Evolutionary conservation across 2,888 invertebrate species (phyloP).

Genomic region (Clivina fossor): DNA sequence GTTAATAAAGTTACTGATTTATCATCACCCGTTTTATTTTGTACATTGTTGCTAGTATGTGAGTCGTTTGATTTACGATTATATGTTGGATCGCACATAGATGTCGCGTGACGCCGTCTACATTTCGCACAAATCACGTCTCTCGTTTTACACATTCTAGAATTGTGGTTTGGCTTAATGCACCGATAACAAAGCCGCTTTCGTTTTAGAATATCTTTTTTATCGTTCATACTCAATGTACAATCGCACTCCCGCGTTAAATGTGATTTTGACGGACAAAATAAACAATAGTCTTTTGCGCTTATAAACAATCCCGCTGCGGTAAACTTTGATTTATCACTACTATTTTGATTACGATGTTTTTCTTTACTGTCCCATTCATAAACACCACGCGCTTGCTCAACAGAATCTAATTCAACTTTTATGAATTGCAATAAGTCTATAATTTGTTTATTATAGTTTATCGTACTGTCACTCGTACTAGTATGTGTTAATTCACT

Average conservation of each 20-base stretch:
- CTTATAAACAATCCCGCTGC: background rate
- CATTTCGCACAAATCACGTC: conserved; percentile 6
- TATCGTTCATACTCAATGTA: background rate
- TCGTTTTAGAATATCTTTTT: background rate
- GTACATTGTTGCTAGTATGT: background rate
- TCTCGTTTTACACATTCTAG: background rate
- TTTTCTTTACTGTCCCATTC: background rate
- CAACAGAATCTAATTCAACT: conserved; percentile 2
- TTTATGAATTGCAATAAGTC: conserved; percentile 1
- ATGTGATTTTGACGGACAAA: conserved; percentile 7
- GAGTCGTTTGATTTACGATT: too few species aligned
- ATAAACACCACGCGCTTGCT: conserved; percentile 3
- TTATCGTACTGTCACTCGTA: background rate
- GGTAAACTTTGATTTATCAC: background rate
- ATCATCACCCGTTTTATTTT: background rate
- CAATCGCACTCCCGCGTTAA: background rate
- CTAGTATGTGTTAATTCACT: background rate
- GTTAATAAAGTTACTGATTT: background rate
- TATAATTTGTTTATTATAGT: conserved; percentile 7
- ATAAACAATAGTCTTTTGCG: conserved; percentile 4
- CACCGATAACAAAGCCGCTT: conserved; percentile 2
- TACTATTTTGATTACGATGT: too few species aligned
- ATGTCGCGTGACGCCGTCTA: background rate
- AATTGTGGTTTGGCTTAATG: background rate
- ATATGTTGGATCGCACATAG: conserved; percentile 1